Evolutionary conservation across 2,888 invertebrate species (phyloP), one percentile per base, ranked within the genome.

Genomic region (Oligia fasciuncula): DNA sequence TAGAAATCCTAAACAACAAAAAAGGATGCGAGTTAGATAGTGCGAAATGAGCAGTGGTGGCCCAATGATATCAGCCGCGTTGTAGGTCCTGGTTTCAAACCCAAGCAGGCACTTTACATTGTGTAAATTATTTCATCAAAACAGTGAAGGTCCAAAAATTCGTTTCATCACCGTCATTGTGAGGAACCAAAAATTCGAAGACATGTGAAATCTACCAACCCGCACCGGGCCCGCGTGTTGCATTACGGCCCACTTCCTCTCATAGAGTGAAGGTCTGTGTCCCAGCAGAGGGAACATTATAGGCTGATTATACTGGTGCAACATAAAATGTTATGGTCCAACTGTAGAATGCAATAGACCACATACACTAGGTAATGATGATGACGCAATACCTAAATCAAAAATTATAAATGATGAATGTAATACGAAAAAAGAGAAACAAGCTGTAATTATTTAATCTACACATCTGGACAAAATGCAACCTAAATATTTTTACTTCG

Each of bases 401-500:
- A 17, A 19, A 73, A 67, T 51, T 0, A 35, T 60, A 57, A 1
- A 35, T 51, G 40, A 23, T 29, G 2, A 70, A 46, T 62, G 4
- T 14, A 65, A 65, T n/a, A 43, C 29, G 46, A 63, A 63, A 29
- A 17, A 67, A 62, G 5, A 83, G 35, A 29, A 29, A 66, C 11
- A 23, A 13, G 51, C 17, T 43, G 40, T 57, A 49, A 80, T 67
- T 68, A 68, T 74, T 73, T 73, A n/a, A 73, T 81, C 85, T 51
- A 35, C 23, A 68, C n/a, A 40, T 71, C 49, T 63, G 9, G 29
- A 62, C n/a, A 60, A 46, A 80, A 29, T 51, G 68, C 66, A 84
- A 86, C 77, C 70, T 67, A 86, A 84, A 81, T 81, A 88, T 81
- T 86, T 85, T 83, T 73, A 76, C 63, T 82, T 85, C 57, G 85